These are phyloP conservation scores for Campaea margaritaria DNA, from an alignment of 2,888 invertebrate species.

Conservation along the genomic window DNA sequence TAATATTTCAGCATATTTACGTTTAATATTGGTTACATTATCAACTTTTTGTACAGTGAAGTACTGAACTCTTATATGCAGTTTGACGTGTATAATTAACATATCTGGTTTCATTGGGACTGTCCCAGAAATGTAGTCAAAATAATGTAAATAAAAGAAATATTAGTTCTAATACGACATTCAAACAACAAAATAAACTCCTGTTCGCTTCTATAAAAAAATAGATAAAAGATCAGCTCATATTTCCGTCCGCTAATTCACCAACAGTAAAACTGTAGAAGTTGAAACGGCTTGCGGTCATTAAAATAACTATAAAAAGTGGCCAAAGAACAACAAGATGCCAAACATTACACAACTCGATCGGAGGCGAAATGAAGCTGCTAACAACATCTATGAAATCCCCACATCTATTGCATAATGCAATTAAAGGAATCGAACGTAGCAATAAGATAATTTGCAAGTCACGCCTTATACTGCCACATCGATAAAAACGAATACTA, in stretches of 20 bases:
- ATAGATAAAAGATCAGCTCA: slow-evolving; percentile 1
- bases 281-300: neutral
- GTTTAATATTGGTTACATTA: too few species aligned
- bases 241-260: slow-evolving; percentile 2
- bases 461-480: slow-evolving; percentile 13
- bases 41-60: too few species aligned
- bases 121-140: too few species aligned
- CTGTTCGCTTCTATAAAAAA: neutral
- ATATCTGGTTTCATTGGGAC: too few species aligned
- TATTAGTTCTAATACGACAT: neutral
- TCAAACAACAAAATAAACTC: neutral
- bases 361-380: slow-evolving; percentile 18
- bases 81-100: too few species aligned
- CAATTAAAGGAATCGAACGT: slow-evolving; percentile 51
- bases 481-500: slow-evolving; percentile 4
- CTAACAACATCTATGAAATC: slow-evolving; percentile 37
- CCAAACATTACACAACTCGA: slow-evolving; percentile 20
- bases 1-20: too few species aligned
- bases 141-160: neutral
- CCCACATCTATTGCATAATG: slow-evolving; percentile 43
- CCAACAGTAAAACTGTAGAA: slow-evolving; percentile 5
- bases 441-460: slow-evolving; percentile 27
- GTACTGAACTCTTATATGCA: too few species aligned
- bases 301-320: slow-evolving; percentile 3
- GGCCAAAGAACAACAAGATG: neutral